phyloP scores from a whole-genome alignment of 2,797 vertebrate species.

The Calcarius lapponicus region DNA sequence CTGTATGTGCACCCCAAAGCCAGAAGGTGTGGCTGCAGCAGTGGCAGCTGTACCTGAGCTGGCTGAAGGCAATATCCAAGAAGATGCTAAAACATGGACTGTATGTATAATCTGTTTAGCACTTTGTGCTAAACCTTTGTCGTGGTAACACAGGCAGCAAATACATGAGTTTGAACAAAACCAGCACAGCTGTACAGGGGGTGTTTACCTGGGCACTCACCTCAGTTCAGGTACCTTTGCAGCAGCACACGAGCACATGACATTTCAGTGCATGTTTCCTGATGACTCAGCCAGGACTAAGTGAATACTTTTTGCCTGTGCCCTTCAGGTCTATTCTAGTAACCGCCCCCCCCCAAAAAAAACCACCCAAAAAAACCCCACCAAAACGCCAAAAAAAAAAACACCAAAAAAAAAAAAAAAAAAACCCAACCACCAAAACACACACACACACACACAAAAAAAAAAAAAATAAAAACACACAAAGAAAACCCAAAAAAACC shows the following conservation, averaged over 20 bases:
- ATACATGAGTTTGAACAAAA: not conserved
- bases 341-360: not conserved
- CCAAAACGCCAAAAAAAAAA: too few species aligned
- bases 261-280: not conserved
- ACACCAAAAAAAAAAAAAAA: not conserved
- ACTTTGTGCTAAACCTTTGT: not conserved
- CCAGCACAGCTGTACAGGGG: not conserved
- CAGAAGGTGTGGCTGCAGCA: constrained; percentile 39
- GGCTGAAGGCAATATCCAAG: not conserved
- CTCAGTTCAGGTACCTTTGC: not conserved
- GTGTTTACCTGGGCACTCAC: not conserved
- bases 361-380: too few species aligned
- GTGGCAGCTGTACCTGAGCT: not conserved
- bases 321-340: not conserved
- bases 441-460: rapidly evolving
- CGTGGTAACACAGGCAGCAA: not conserved
- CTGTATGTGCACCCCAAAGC: not conserved
- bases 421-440: too few species aligned
- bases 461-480: too few species aligned
- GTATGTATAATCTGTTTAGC: not conserved
- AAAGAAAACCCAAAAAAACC: not conserved
- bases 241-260: not conserved
- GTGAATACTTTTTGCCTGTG: not conserved
- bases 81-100: not conserved
- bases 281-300: not conserved